These are phyloP conservation scores for Proales similis DNA, from an alignment of 1,140 invertebrate species.

Conservation along the genomic window DNA sequence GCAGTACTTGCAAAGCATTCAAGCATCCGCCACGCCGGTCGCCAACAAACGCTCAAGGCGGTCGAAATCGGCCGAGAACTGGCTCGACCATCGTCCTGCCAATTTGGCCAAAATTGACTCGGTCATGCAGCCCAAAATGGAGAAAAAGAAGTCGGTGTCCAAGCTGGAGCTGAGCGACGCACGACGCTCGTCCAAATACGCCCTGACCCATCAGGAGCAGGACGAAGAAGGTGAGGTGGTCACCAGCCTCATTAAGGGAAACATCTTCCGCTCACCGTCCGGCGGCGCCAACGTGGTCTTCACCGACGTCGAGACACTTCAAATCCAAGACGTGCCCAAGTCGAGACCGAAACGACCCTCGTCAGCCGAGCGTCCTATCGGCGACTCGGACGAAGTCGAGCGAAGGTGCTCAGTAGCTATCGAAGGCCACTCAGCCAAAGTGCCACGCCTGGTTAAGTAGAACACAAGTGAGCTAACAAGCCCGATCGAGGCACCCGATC, in stretches of 20 bases:
- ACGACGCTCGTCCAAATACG: constrained; percentile 68
- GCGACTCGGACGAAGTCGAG: constrained; percentile 9
- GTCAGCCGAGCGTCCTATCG: constrained; percentile 4
- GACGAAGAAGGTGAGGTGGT: constrained; percentile 83
- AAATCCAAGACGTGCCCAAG: constrained; percentile 6
- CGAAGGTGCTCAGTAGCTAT: constrained; percentile 37
- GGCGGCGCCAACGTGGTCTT: constrained; percentile 38
- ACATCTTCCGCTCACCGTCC: constrained; percentile 4
- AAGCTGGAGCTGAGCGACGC: constrained; percentile 19
- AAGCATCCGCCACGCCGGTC: too few species aligned
- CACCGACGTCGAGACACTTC: constrained; percentile 29
- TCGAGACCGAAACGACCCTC: constrained; percentile 13
- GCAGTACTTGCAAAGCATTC: too few species aligned
- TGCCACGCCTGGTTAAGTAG: too few species aligned
- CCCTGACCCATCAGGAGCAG: constrained; percentile 78
- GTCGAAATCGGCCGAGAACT: constrained; percentile 68
- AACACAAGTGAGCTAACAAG: too few species aligned
- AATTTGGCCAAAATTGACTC: constrained; percentile 50
- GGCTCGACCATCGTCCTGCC: constrained; percentile 80
- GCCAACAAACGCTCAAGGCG: constrained; percentile 52
- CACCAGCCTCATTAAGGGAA: constrained; percentile 74
- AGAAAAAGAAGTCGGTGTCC: constrained; percentile 25
- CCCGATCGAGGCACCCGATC: too few species aligned
- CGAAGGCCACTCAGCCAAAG: constrained; percentile 37
- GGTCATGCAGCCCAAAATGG: constrained; percentile 29